Conservation (phyloP, 1,140 invertebrate species). For the Ips typographus region DNA sequence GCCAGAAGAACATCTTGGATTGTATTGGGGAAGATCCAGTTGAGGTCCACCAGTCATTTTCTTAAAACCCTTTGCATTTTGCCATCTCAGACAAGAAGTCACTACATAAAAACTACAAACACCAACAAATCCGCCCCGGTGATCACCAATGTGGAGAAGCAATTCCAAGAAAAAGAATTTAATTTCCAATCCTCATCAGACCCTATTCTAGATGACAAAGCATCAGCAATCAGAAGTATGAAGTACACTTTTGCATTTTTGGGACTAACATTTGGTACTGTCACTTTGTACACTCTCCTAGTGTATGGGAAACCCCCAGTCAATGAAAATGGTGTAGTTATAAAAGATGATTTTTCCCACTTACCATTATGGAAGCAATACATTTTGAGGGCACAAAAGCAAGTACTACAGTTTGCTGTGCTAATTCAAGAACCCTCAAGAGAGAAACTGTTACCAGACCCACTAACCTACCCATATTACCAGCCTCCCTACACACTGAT, state of each 20-base stretch:
- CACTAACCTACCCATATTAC: conserved; percentile 84
- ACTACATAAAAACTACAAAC: not conserved
- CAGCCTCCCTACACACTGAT: conserved; percentile 98
- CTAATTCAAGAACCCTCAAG: conserved; percentile 89
- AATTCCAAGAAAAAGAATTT: conserved; percentile 20
- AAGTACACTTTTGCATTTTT: conserved; percentile 57
- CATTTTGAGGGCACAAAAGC: conserved; percentile 58
- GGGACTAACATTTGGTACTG: conserved; percentile 53
- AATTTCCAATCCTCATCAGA: conserved; percentile 46
- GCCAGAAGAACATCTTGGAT: no score
- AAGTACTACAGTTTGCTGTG: conserved; percentile 28
- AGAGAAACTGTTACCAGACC: conserved; percentile 92
- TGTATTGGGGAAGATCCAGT: no score
- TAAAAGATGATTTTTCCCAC: conserved; percentile 77
- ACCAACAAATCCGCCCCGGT: not conserved
- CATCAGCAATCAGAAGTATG: conserved; percentile 56
- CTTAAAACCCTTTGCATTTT: not conserved
- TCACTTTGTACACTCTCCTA: conserved; percentile 57
- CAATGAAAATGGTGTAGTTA: conserved; percentile 70
- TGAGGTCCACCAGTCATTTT: not conserved
- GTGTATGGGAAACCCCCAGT: conserved; percentile 69
- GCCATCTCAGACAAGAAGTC: not conserved
- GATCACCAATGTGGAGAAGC: conserved; percentile 13
- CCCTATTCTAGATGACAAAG: conserved; percentile 53
- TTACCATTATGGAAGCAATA: conserved; percentile 73